Evolutionary conservation across 1,140 invertebrate species (phyloP), one percentile per base, ranked within the genome.

Genomic region (Apis cerana): DNA sequence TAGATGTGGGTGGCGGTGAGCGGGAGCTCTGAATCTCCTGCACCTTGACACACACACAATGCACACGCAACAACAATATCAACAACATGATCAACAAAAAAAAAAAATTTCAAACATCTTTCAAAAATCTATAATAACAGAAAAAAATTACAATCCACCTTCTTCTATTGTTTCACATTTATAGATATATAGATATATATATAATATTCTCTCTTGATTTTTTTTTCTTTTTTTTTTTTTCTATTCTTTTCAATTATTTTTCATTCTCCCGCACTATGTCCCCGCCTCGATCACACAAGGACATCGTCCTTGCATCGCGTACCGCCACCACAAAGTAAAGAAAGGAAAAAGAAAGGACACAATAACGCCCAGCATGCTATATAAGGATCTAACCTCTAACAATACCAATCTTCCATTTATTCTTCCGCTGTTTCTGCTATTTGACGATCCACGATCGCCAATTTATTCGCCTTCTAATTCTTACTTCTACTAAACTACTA

Each of bases 1-100:
- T 94, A 94, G 94, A 94, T 94, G 94, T 94, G 94, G 93, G 94
- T 94, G 94, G 94, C 94, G 94, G 94, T 94, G 94, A 94, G 93
- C 93, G 93, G 93, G 93, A 94, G 93, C 93, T 94, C 93, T 92
- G 90, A 91, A 90, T 91, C 91, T 93, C 92, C 92, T 93, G 92
- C 91, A 87, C 89, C 92, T 90, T 90, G 88, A 87, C 88, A 91
- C 89, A 92, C 76, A 86, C 76, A 86, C 74, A 76, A 85, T 83
- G 76, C 43, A 85, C 84, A 84, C 80, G 67, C 75, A 85, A 86
- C 85, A 84, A 70, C 80, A 88, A 61, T 83, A 71, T 80, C 70
- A 82, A 33, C 67, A 50, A 68, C 12, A 68, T 84, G 71, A 81
- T 75, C 82, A 85, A 86, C 79, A 79, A 84, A 43, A 88, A 69